Evolutionary conservation across 2,888 invertebrate genomes (phyloP).

Genomic region (Pilophorus perplexus): DNA sequence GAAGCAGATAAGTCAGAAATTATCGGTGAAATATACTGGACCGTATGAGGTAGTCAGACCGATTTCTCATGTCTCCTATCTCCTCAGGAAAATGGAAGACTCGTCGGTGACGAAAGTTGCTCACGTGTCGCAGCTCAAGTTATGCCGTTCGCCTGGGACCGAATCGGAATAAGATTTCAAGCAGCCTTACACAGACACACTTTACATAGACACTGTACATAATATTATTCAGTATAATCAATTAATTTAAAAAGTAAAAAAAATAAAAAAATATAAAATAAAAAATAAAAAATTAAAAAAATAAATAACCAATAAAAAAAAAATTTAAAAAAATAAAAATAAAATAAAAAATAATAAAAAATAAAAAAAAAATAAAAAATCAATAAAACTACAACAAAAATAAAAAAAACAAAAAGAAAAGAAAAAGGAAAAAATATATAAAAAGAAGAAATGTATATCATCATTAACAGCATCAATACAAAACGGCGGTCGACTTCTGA

Average conservation of each 20-base stretch:
- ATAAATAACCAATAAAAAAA: background rate
- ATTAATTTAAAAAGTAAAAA: background rate
- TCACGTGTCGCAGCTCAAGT: background rate
- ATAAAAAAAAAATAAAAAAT: no score
- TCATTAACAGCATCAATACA: no score
- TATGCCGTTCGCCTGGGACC: no score
- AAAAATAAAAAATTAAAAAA: background rate
- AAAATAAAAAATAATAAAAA: no score
- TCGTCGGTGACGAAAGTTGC: background rate
- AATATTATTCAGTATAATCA: background rate
- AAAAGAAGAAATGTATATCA: no score
- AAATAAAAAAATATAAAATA: background rate
- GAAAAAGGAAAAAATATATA: no score
- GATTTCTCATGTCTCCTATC: background rate
- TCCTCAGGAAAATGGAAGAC: background rate
- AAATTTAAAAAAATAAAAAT: no score
- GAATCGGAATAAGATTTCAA: background rate
- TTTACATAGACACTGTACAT: background rate
- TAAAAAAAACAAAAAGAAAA: no score
- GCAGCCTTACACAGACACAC: background rate
- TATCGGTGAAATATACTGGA: background rate
- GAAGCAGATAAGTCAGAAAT: background rate
- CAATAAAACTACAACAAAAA: no score
- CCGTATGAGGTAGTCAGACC: background rate
- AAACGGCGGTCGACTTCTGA: no score